A percentile compares a stretch with the other conserved stretches of the same genome.
Evolutionary conservation across 2,797 vertebrate genomes (phyloP).

Genomic region (Chiloscyllium punctatum): DNA sequence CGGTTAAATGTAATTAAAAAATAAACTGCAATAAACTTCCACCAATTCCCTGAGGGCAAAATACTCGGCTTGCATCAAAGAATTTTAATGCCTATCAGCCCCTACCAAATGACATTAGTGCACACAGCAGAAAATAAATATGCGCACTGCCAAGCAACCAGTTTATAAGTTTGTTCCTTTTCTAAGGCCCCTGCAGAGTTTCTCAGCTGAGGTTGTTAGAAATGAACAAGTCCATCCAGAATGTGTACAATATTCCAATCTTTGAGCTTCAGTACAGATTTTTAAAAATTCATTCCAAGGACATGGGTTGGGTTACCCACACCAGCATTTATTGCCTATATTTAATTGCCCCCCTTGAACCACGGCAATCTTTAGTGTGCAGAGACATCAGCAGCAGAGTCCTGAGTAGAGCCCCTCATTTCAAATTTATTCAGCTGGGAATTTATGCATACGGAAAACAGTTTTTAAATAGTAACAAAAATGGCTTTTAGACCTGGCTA

Average conservation of each 20-base stretch:
- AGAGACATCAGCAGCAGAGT: neutral
- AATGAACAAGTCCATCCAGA: neutral
- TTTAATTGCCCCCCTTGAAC: too few species aligned
- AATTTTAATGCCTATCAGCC: neutral
- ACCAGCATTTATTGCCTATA: too few species aligned
- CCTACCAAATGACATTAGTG: neutral
- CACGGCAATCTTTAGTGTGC: too few species aligned
- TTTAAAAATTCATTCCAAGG: too few species aligned
- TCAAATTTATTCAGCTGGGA: neutral
- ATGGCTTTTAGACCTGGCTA: neutral
- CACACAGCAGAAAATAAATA: neutral
- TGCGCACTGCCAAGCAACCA: neutral
- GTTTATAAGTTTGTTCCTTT: neutral
- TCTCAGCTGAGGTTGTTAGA: neutral
- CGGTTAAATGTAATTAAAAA: neutral
- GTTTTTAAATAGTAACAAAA: neutral
- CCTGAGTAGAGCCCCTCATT: neutral
- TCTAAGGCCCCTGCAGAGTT: neutral
- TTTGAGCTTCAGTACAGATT: neutral
- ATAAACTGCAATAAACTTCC: neutral
- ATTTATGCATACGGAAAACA: neutral
- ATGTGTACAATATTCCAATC: neutral
- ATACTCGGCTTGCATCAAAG: neutral
- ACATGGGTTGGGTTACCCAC: too few species aligned
- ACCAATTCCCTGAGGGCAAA: neutral